Conservation (phyloP, 2,113 vertebrate genomes). For the Typhlomys cinereus region DNA sequence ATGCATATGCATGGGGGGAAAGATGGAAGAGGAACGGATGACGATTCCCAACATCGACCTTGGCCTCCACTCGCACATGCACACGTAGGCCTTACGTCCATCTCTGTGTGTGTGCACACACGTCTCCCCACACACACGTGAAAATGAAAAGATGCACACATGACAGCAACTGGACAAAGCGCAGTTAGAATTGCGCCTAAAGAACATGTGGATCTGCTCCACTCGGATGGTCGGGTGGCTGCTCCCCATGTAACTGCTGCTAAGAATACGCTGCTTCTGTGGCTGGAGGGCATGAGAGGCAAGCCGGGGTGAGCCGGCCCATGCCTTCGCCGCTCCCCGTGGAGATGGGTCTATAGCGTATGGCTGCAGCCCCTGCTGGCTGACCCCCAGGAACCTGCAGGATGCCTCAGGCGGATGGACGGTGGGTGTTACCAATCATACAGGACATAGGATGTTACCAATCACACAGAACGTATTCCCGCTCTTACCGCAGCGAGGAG, state of each 20-base stretch:
- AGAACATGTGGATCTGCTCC: neutral
- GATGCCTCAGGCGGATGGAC: neutral
- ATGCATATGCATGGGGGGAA: too few relatives aligned
- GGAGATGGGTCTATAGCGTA: neutral
- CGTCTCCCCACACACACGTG: neutral
- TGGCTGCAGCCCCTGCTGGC: neutral
- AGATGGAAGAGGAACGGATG: too few relatives aligned
- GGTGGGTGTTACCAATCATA: neutral
- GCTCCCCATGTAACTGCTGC: neutral
- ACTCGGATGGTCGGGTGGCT: neutral
- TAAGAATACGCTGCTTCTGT: neutral
- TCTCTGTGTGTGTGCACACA: too few relatives aligned
- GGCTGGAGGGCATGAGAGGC: neutral
- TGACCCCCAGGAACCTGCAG: neutral
- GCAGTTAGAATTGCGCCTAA: neutral
- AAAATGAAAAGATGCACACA: neutral
- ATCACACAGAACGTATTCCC: accelerated
- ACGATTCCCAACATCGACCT: too few relatives aligned
- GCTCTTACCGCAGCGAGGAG: constrained; percentile 92
- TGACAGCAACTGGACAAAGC: neutral
- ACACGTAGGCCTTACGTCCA: too few relatives aligned
- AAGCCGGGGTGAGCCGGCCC: accelerated
- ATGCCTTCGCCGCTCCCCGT: neutral
- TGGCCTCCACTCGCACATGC: too few relatives aligned
- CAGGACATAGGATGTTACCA: neutral